Percentiles rank a stretch among this genome's conserved stretches.
phyloP scores from a whole-genome alignment of 2,888 invertebrate species.

The Catocala sponsa region DNA sequence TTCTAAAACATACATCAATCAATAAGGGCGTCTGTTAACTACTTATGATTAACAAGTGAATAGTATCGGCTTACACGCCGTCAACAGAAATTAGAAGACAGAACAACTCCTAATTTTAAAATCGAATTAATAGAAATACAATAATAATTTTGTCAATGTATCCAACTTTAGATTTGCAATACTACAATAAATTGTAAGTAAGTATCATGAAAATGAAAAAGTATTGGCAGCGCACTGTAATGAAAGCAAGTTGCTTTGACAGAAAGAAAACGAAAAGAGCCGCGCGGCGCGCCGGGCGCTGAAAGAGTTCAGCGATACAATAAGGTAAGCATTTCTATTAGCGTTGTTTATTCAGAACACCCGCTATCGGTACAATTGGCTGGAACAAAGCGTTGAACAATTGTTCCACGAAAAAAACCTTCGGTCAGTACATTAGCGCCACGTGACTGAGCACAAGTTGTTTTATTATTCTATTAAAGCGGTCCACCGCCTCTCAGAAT shows the following conservation, averaged over 20 bases:
- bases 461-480: slow-evolving; percentile 68
- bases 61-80: no score
- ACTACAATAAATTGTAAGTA: no score
- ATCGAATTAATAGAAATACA: no score
- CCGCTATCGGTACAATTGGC: slow-evolving; percentile 41
- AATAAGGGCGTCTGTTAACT: no score
- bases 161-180: no score
- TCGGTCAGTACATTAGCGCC: slow-evolving; percentile 37
- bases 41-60: no score
- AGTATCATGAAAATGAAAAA: background rate
- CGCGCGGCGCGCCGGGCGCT: slow-evolving; percentile 14
- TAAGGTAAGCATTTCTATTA: slow-evolving; percentile 43
- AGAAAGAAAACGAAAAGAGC: slow-evolving; percentile 13
- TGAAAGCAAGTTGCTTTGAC: slow-evolving; percentile 24
- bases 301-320: slow-evolving; percentile 37
- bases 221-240: slow-evolving; percentile 10
- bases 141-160: no score
- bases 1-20: slow-evolving; percentile 58
- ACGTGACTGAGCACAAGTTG: slow-evolving; percentile 29
- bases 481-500: slow-evolving; percentile 52
- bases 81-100: no score
- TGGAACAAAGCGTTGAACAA: slow-evolving; percentile 39
- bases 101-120: no score
- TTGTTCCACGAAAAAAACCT: slow-evolving; percentile 28
- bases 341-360: slow-evolving; percentile 39